Percentiles rank a stretch among this genome's conserved stretches.
Conservation (phyloP, 2,888 invertebrate species). For the Synanthedon myopaeformis region DNA sequence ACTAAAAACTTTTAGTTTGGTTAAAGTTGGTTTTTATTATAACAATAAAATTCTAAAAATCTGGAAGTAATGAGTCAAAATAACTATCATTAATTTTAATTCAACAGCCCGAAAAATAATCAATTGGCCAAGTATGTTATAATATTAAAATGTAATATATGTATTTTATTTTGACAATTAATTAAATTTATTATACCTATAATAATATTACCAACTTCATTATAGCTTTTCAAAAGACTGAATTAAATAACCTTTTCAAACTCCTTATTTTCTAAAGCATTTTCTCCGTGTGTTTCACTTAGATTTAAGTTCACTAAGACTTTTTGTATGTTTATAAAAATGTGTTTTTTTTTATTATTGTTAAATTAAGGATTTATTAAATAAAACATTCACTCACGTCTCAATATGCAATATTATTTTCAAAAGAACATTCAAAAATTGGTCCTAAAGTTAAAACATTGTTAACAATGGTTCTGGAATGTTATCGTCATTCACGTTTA, state of each 20-base stretch:
- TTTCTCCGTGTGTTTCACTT: constrained; percentile 27
- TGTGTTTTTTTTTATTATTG: constrained; percentile 2
- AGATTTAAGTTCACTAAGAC: constrained; percentile 1
- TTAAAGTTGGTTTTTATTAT: too few relatives aligned
- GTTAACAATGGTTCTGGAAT: constrained; percentile 71
- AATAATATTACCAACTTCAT: too few relatives aligned
- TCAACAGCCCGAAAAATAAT: too few relatives aligned
- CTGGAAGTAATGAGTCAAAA: too few relatives aligned
- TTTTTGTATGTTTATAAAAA: constrained; percentile 4
- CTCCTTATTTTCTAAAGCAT: constrained; percentile 33
- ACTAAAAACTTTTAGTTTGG: too few relatives aligned
- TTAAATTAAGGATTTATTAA: constrained; percentile 14
- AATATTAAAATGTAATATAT: too few relatives aligned
- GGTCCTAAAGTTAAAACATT: constrained; percentile 70
- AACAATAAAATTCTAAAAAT: too few relatives aligned
- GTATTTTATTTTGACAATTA: too few relatives aligned
- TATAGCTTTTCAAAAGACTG: too few relatives aligned
- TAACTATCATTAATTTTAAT: too few relatives aligned
- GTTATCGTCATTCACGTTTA: constrained; percentile 48
- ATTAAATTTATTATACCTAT: too few relatives aligned
- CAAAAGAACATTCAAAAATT: constrained; percentile 70
- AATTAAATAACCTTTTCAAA: neutral
- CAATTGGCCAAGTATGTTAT: too few relatives aligned
- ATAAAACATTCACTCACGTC: constrained; percentile 24
- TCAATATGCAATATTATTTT: constrained; percentile 70